Conservation (phyloP, 2,797 vertebrate genomes). For the Furcifer pardalis region DNA sequence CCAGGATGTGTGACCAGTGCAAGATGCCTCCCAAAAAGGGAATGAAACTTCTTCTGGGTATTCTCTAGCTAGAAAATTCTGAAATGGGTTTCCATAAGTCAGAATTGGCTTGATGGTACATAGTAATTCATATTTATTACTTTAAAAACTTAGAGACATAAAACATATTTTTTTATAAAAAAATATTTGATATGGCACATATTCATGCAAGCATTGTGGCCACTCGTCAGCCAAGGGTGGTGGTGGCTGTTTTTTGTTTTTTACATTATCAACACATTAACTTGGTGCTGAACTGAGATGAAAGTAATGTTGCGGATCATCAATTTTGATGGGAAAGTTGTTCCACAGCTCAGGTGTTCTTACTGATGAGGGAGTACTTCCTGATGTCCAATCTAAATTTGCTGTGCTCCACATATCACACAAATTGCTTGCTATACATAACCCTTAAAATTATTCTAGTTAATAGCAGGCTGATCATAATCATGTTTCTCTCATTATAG, state of each 20-base stretch:
- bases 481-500: constrained; percentile 42
- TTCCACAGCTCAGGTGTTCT: background rate
- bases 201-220: background rate
- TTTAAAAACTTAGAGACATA: background rate
- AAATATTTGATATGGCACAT: too few relatives aligned
- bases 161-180: background rate
- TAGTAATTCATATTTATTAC: too few relatives aligned
- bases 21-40: too few relatives aligned
- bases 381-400: background rate
- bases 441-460: background rate
- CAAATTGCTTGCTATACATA: background rate
- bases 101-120: too few relatives aligned
- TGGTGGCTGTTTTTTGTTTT: background rate
- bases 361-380: background rate
- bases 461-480: constrained; percentile 37
- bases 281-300: background rate
- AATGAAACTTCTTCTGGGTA: too few relatives aligned
- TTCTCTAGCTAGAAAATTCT: too few relatives aligned
- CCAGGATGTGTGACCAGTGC: too few relatives aligned
- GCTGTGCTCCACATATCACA: background rate
- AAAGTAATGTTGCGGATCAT: background rate
- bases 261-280: background rate
- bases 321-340: background rate
- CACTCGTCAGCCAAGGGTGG: background rate
- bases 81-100: too few relatives aligned